Conservation (phyloP, 2,797 vertebrate species). For the Arremon aurantiirostris region DNA sequence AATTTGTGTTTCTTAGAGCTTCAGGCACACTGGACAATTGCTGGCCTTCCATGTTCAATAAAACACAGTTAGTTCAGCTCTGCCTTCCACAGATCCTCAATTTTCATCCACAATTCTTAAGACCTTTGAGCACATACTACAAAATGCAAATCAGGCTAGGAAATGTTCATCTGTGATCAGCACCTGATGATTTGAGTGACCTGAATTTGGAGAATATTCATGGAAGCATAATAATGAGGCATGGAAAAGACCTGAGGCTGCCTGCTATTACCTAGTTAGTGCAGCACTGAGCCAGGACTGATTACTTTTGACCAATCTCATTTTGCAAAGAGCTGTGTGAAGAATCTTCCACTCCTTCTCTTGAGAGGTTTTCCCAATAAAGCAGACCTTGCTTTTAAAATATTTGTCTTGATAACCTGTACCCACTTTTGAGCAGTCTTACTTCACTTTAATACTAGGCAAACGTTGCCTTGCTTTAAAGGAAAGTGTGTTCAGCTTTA, state of each 20-base stretch:
- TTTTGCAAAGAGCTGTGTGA: not conserved
- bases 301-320: not conserved
- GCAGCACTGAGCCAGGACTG: not conserved
- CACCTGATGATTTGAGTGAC: not conserved
- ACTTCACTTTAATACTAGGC: not conserved
- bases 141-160: not conserved
- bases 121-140: not conserved
- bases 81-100: not conserved
- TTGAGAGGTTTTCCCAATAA: not conserved
- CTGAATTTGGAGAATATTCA: constrained; percentile 36
- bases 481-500: not conserved
- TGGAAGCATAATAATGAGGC: not conserved
- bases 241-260: not conserved
- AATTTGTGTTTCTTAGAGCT: not conserved
- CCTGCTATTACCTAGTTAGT: not conserved
- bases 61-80: not conserved
- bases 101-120: not conserved
- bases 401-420: not conserved
- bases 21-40: not conserved
- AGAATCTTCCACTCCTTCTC: not conserved
- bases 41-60: not conserved
- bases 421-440: not conserved
- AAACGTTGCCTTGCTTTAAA: not conserved
- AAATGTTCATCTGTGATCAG: constrained; percentile 19
- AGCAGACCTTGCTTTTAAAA: not conserved